phyloP scores from a whole-genome alignment of 2,113 vertebrate species.

The Protobothrops mucrosquamatus region DNA sequence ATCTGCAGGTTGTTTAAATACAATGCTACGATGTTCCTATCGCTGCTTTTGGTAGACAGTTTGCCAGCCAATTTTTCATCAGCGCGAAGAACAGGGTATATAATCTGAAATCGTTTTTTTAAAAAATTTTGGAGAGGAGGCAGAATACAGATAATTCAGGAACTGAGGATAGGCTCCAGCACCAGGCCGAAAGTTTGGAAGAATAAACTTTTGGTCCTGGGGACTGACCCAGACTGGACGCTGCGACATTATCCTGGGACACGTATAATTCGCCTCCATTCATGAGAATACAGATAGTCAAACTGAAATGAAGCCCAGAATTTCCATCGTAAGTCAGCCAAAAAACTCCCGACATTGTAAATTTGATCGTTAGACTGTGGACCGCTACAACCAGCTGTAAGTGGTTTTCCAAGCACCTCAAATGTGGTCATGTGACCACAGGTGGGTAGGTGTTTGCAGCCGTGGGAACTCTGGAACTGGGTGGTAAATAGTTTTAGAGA shows the following conservation, averaged over 20 bases:
- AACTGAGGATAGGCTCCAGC: background rate
- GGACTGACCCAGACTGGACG: background rate
- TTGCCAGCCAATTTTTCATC: background rate
- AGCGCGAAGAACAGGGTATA: background rate
- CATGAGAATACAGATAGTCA: background rate
- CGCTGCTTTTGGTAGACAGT: background rate
- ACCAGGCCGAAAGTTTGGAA: background rate
- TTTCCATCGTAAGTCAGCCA: background rate
- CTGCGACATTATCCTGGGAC: background rate
- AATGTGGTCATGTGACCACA: too few species aligned
- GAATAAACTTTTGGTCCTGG: background rate
- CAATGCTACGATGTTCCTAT: background rate
- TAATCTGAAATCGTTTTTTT: background rate
- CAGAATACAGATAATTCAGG: background rate
- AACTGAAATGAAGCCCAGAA: background rate
- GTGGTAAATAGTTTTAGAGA: too few species aligned
- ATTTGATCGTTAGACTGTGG: too few species aligned
- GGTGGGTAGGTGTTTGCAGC: too few species aligned
- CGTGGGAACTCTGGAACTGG: too few species aligned
- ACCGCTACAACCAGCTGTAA: too few species aligned
- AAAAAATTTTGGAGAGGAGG: background rate
- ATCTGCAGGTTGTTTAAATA: background rate
- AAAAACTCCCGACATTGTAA: too few species aligned
- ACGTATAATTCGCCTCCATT: background rate
- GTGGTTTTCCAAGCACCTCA: too few species aligned